Evolutionary conservation across 2,888 invertebrate species (phyloP).

Genomic region (Drosophila paramelanica): DNA sequence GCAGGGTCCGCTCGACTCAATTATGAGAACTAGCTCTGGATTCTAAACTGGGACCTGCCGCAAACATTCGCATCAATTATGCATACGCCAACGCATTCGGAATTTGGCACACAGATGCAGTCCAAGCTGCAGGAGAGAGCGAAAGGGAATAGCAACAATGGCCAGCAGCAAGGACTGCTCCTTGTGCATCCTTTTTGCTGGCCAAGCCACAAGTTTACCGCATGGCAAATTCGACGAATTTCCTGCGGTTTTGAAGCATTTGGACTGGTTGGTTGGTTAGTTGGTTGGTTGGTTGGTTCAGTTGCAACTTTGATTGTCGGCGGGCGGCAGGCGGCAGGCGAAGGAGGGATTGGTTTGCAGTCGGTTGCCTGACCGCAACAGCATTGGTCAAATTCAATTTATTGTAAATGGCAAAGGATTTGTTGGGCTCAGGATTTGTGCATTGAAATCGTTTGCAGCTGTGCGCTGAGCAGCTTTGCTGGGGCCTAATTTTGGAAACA

Average conservation of each 20-base stretch:
- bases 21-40: constrained; percentile 69
- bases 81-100: constrained; percentile 75
- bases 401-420: constrained; percentile 76
- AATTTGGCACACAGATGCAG: constrained; percentile 35
- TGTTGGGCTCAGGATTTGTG: constrained; percentile 52
- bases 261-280: constrained; percentile 43
- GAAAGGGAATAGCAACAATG: constrained; percentile 39
- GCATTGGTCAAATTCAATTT: constrained; percentile 80
- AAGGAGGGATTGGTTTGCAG: neutral
- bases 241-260: constrained; percentile 78
- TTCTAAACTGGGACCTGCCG: constrained; percentile 66
- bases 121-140: constrained; percentile 19
- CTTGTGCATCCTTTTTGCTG: constrained; percentile 65
- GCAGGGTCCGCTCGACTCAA: constrained; percentile 58
- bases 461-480: constrained; percentile 21
- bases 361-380: constrained; percentile 63
- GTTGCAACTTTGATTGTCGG: constrained; percentile 66
- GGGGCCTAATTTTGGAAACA: constrained; percentile 39
- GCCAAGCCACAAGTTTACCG: constrained; percentile 66
- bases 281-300: constrained; percentile 26
- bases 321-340: neutral
- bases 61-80: constrained; percentile 82
- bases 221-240: constrained; percentile 81
- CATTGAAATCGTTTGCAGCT: constrained; percentile 58
- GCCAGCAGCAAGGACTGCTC: constrained; percentile 54